Base-by-base conservation (phyloP, 2,113 vertebrate species). In the Phocoena phocoena region DNA sequence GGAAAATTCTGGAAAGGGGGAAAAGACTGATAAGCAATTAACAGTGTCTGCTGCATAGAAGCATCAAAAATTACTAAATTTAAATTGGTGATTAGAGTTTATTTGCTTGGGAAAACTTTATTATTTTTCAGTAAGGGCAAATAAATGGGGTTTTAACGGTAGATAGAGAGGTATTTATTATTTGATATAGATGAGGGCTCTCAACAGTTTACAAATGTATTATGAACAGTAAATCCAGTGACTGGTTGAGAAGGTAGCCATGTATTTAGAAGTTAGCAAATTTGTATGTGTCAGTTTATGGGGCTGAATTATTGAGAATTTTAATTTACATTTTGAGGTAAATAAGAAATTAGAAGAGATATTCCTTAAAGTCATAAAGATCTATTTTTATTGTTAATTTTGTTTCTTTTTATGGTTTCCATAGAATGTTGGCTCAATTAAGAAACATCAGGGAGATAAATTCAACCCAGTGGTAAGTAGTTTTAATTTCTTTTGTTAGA, bases 361-460 rank as follows among this genome's bases (percentile, higher is more conserved):
- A 8, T 25, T 96, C 4, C 23, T 96, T 97, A 92, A 41, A 85
- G 28, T 92, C 44, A 55, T 89, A 83, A 86, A 80, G 18, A 60
- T 80, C 23, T 15, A 50, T 96, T 94, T 94, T 90, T 87, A 81
- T 86, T 85, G 28, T 85, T 96, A 76, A 88, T 96, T 95, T 96
- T 93, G 1, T 15, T 95, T 94, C 3, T 58, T 17, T 93, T 80
- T 98, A 97, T 98, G 5, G 77, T 93, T 98, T 97, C 70, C 88
- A 93, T 97, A 99, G 99, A 98, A 99, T 99, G 99, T 99, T 99
- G 99, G 85, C 98, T 98, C 98, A 98, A 98, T 98, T 98, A 98
- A 99, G 98, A 98, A 98, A 98, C 97, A 99, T 94, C 98, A 98
- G 98, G 98, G 98, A 98, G 94, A 98, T 98, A 97, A 98, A 98